These are phyloP conservation scores for Chondrosia reniformis DNA, from an alignment of 37 sponge, comb jelly and placozoan genomes.

Conservation along the genomic window DNA sequence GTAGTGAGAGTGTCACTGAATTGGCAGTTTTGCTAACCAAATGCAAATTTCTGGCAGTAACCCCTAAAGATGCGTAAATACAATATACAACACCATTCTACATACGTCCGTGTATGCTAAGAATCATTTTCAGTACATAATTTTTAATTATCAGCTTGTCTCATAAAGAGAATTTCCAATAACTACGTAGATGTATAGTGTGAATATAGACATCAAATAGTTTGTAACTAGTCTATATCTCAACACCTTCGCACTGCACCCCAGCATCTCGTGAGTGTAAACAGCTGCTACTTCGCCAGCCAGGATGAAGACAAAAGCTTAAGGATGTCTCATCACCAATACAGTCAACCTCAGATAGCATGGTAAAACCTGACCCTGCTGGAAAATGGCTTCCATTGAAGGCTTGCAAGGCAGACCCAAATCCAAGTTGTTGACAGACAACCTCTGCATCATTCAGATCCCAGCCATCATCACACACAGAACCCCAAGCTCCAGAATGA, in stretches of 20 bases:
- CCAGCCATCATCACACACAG: constrained; percentile 22
- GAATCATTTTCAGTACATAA: too few species aligned
- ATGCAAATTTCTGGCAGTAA: too few species aligned
- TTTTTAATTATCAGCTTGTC: too few species aligned
- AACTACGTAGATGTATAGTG: too few species aligned
- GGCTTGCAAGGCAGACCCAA: constrained; percentile 10
- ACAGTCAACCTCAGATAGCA: constrained; percentile 8
- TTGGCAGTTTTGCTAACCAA: too few species aligned
- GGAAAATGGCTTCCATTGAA: neutral
- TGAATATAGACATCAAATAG: too few species aligned
- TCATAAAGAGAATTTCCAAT: too few species aligned
- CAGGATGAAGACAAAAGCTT: constrained; percentile 5
- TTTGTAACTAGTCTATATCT: too few species aligned
- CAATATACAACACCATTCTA: too few species aligned
- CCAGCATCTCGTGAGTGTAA: constrained; percentile 7
- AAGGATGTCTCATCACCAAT: neutral
- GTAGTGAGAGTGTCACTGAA: too few species aligned
- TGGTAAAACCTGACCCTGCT: neutral
- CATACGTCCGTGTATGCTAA: too few species aligned
- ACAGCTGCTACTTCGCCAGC: neutral
- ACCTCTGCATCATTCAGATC: constrained; percentile 10
- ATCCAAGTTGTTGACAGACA: constrained; percentile 24
- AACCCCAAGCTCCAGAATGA: constrained; percentile 15
- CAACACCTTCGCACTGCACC: constrained; percentile 12
- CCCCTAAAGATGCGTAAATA: too few species aligned